These are phyloP conservation scores for Diplodus sargus DNA, from an alignment of 2,797 vertebrate genomes.

Conservation along the genomic window DNA sequence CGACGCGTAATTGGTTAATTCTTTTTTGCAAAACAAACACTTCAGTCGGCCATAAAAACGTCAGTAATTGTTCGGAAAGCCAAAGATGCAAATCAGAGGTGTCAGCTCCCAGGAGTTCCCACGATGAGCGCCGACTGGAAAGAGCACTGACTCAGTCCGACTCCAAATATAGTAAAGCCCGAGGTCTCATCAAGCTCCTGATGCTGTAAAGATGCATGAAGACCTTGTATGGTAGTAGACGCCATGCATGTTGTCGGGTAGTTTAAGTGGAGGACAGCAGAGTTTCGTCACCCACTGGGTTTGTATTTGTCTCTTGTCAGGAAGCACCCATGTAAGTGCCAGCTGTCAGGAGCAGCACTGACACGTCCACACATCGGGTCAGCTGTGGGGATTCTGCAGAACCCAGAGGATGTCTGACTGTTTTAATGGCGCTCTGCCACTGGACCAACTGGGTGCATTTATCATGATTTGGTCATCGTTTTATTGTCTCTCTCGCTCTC, in stretches of 20 bases:
- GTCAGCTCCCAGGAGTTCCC: neutral
- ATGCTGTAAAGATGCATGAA: neutral
- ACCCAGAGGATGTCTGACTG: neutral
- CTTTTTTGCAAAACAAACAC: neutral
- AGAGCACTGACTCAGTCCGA: neutral
- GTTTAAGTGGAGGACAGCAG: neutral
- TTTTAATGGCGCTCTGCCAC: neutral
- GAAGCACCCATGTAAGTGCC: neutral
- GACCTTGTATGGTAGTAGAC: neutral
- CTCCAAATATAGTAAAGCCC: neutral
- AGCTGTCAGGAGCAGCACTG: neutral
- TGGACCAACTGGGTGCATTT: neutral
- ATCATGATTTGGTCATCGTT: neutral
- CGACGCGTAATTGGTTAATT: neutral
- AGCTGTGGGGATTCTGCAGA: neutral
- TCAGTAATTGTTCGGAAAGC: neutral
- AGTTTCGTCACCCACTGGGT: neutral
- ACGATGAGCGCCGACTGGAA: neutral
- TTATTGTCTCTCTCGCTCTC: too few relatives aligned
- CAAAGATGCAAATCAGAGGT: neutral
- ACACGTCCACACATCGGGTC: neutral
- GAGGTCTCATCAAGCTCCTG: neutral
- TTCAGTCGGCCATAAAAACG: neutral
- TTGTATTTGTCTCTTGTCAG: neutral
- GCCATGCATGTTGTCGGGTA: neutral